phyloP scores from a whole-genome alignment of 2,797 vertebrate species.

The Coregonus ussuriensis region DNA sequence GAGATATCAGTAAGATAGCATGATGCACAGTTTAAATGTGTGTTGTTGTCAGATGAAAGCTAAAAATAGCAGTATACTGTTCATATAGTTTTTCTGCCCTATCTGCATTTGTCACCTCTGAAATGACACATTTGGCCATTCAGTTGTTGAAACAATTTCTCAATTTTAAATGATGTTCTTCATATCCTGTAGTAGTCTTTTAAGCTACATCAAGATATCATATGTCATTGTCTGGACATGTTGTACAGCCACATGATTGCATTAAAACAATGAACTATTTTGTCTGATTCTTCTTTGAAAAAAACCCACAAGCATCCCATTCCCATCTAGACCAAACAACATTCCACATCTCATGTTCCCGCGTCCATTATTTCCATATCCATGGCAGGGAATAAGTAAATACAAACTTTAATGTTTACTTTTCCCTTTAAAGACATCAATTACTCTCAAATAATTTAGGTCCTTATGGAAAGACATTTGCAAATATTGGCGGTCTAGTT shows the following conservation, averaged over 20 bases:
- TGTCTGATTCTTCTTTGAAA: neutral
- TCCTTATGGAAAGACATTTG: neutral
- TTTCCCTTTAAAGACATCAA: neutral
- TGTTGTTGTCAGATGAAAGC: neutral
- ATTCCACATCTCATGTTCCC: constrained; percentile 11
- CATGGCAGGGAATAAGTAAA: neutral
- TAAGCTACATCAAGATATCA: neutral
- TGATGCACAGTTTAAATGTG: neutral
- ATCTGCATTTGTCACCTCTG: neutral
- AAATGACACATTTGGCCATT: no score
- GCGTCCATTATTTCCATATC: neutral
- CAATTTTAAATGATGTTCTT: neutral
- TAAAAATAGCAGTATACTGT: neutral
- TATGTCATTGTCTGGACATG: constrained; percentile 28
- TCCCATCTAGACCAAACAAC: neutral
- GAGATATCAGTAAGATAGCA: neutral
- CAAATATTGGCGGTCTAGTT: neutral
- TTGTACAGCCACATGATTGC: neutral
- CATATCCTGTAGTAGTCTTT: neutral
- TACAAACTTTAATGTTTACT: neutral
- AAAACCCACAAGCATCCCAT: neutral
- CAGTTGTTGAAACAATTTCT: neutral
- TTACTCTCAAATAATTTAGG: neutral
- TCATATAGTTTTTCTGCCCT: neutral
- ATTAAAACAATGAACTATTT: neutral